Percentiles rank a stretch among this genome's conserved stretches.
phyloP scores from a whole-genome alignment of 2,888 invertebrate genomes.

The Cepaea hortensis region DNA sequence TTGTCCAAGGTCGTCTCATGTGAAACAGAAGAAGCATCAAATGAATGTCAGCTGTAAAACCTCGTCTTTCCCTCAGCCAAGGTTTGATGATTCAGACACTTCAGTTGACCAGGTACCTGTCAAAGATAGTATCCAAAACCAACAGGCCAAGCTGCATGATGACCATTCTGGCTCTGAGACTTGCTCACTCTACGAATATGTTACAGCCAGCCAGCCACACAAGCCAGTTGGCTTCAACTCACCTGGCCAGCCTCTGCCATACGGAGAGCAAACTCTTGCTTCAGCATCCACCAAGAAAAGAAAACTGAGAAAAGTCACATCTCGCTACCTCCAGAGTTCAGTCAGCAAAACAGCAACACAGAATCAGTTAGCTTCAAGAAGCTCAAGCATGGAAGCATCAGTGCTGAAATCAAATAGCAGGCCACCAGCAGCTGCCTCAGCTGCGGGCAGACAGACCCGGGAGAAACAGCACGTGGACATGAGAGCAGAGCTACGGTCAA shows the following conservation, averaged over 20 bases:
- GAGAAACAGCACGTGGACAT: neutral
- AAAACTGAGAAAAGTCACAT: constrained; percentile 57
- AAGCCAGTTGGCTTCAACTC: neutral
- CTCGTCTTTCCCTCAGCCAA: constrained; percentile 12
- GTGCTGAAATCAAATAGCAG: neutral
- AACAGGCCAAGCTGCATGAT: neutral
- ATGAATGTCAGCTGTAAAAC: neutral
- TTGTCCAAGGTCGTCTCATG: neutral
- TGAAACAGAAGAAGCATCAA: neutral
- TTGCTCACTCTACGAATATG: constrained; percentile 60
- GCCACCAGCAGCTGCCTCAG: neutral
- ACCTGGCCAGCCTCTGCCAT: neutral
- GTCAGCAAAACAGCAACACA: neutral
- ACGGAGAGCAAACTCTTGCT: constrained; percentile 7
- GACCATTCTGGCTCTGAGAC: constrained; percentile 57
- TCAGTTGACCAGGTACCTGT: constrained; percentile 23
- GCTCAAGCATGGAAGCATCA: neutral
- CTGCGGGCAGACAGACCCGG: neutral
- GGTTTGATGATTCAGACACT: constrained; percentile 30
- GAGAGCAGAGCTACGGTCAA: neutral
- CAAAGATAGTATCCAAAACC: neutral
- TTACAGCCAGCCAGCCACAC: constrained; percentile 30
- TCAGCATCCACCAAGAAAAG: constrained; percentile 52
- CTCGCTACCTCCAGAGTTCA: constrained; percentile 62
- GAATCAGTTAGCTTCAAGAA: neutral